phyloP scores from a whole-genome alignment of 1,140 invertebrate species.

The Holcopasites calliopsidis region DNA sequence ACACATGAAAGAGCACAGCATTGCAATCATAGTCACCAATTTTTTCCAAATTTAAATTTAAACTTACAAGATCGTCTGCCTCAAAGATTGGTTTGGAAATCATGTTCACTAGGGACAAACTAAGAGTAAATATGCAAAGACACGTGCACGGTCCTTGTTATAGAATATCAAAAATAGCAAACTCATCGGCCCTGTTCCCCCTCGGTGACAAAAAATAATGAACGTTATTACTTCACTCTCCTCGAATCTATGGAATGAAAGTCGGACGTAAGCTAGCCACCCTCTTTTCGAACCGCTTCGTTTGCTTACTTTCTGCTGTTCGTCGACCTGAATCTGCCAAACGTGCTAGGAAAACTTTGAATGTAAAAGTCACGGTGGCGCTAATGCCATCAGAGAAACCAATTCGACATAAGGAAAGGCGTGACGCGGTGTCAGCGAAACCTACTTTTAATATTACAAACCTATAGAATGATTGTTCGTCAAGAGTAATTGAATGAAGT shows the following conservation, averaged over 20 bases:
- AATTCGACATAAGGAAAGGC: background rate
- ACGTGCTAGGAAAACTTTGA: background rate
- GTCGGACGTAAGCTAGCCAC: background rate
- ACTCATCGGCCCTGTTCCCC: background rate
- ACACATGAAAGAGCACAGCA: conserved; percentile 2
- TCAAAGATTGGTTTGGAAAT: conserved; percentile 22
- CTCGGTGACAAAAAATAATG: conserved; percentile 18
- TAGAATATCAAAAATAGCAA: conserved; percentile 33
- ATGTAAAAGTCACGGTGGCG: background rate
- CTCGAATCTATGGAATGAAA: background rate
- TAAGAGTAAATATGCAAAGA: conserved; percentile 47
- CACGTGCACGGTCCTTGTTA: conserved; percentile 34
- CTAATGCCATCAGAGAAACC: background rate
- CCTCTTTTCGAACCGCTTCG: background rate
- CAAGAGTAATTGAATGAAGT: too few relatives aligned
- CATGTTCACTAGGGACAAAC: conserved; percentile 31
- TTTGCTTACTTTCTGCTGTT: background rate
- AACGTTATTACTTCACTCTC: background rate
- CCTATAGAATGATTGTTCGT: too few relatives aligned
- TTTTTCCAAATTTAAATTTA: too few relatives aligned
- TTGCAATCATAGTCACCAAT: too few relatives aligned
- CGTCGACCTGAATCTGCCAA: conserved; percentile 5
- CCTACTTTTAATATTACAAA: background rate
- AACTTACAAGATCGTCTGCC: too few relatives aligned
- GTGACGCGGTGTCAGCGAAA: background rate